Evolutionary conservation across 1,140 invertebrate genomes (phyloP), one percentile per base, ranked within the genome.

Genomic region (Scylla paramamosain): DNA sequence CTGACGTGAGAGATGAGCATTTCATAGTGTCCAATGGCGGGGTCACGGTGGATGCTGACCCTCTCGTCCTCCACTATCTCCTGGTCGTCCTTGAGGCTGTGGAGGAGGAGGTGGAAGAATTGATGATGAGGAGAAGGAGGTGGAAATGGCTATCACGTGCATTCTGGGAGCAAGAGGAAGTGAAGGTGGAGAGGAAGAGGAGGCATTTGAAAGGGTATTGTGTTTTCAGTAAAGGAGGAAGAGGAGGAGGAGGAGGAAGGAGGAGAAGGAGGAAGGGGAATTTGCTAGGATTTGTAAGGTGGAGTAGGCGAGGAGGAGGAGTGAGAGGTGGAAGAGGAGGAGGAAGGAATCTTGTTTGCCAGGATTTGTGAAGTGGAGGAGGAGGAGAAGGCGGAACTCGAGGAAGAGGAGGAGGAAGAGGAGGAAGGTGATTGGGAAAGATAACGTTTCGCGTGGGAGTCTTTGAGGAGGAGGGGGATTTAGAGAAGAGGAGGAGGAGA

Each of bases 1-100:
- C 97, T 98, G 0, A 99, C 98, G 95, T 99, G 98, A 0, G 98
- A 97, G 95, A 99, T 99, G 2, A 99, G 98, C 32, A 99, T 96
- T 97, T 99, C 98, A 97, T 99, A 99, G 96, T 98, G 99, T 82
- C 99, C 99, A 45, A 98, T 98, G 25, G 98, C 98, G 8, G 98
- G 98, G 98, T 98, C 93, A 98, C 98, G 52, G 97, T 97, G 91
- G 32, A 99, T 98, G 96, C 98, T 98, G 25, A 99, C 97, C 16
- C 98, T 97, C 16, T 98, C 98, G 91, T 98, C 97, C 12, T 97
- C 97, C 82, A 97, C 97, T 91, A 99, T 98, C 96, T 98, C 97
- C 77, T 98, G 97, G 39, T 97, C 98, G 96, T 99, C 98, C 96
- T 99, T 99, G 97, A 97, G 99, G 97, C 99, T 99, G 96, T 52